Percentiles rank a stretch among this genome's conserved stretches.
Evolutionary conservation across 2,113 vertebrate genomes (phyloP).

Genomic region (Chascanopsetta lugubris): DNA sequence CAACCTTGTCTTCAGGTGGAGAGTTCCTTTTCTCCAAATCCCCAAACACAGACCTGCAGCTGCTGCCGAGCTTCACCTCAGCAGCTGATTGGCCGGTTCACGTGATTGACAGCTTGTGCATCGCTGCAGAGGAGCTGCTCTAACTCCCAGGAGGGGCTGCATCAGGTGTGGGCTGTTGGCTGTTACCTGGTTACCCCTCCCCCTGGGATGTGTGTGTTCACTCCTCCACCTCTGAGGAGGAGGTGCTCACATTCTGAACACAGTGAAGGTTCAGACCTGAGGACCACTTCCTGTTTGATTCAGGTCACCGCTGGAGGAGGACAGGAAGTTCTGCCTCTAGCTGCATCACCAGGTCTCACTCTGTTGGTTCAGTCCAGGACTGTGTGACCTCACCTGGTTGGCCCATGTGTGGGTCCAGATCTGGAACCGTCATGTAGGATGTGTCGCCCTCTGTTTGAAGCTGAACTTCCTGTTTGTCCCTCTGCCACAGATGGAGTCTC

Average conservation of each 20-base stretch:
- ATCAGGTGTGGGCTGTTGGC: background rate
- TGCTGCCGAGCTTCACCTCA: too few relatives aligned
- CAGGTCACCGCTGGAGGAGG: background rate
- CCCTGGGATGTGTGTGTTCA: background rate
- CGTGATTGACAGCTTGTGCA: background rate
- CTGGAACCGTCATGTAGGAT: background rate
- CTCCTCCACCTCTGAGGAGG: background rate
- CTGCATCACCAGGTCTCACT: too few relatives aligned
- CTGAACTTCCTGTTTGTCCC: background rate
- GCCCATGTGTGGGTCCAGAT: background rate
- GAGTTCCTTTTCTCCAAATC: background rate
- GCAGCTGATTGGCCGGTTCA: background rate
- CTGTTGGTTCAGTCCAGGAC: too few relatives aligned
- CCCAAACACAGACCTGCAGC: background rate
- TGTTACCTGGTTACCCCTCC: slow-evolving; percentile 9
- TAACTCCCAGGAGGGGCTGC: background rate
- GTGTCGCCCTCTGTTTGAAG: background rate
- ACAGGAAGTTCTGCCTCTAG: too few relatives aligned
- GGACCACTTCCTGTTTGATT: background rate
- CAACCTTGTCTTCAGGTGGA: too few relatives aligned
- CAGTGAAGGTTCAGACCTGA: background rate
- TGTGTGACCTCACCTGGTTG: background rate
- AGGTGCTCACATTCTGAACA: background rate
- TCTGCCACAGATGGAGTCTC: slow-evolving; percentile 89
- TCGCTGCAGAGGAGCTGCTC: background rate